Percentiles rank a stretch among this genome's conserved stretches.
Evolutionary conservation across 1,140 invertebrate genomes (phyloP).

Genomic region (Apocrypta bakeri): DNA sequence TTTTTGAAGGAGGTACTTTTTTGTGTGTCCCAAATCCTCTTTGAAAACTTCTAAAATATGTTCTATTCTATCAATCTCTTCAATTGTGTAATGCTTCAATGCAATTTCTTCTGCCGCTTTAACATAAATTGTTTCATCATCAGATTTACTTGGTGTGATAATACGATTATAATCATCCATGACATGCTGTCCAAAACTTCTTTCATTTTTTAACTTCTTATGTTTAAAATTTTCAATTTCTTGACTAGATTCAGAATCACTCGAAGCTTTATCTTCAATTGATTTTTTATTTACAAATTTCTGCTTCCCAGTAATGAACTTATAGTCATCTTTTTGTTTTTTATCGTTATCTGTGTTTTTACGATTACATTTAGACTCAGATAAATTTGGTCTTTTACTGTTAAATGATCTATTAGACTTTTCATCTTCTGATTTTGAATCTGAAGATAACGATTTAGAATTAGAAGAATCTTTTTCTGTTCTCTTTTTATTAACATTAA

Average conservation of each 20-base stretch:
- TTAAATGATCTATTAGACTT: not conserved
- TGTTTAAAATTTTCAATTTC: constrained; percentile 56
- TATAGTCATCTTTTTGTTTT: not conserved
- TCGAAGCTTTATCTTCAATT: constrained; percentile 25
- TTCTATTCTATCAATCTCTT: constrained; percentile 30
- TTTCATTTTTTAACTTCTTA: constrained; percentile 17
- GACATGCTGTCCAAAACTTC: constrained; percentile 14
- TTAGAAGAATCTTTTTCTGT: constrained; percentile 14
- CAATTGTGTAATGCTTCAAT: constrained; percentile 41
- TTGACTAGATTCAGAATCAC: constrained; percentile 56
- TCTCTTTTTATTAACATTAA: constrained; percentile 21
- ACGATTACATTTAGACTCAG: not conserved
- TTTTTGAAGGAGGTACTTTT: constrained; percentile 37
- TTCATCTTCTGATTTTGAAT: not conserved
- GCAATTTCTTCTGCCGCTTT: constrained; percentile 41
- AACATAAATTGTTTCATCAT: constrained; percentile 45
- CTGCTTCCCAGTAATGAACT: not conserved
- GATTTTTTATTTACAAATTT: constrained; percentile 20
- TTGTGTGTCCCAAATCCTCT: not conserved
- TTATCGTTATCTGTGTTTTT: not conserved
- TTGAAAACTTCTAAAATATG: constrained; percentile 19
- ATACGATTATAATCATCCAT: constrained; percentile 49
- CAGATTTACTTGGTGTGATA: constrained; percentile 47
- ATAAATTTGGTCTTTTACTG: not conserved
- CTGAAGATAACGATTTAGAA: not conserved